Percentiles rank a stretch among this genome's conserved stretches.
Evolutionary conservation across 2,888 invertebrate species (phyloP).

Genomic region (Pedicia rivosa): DNA sequence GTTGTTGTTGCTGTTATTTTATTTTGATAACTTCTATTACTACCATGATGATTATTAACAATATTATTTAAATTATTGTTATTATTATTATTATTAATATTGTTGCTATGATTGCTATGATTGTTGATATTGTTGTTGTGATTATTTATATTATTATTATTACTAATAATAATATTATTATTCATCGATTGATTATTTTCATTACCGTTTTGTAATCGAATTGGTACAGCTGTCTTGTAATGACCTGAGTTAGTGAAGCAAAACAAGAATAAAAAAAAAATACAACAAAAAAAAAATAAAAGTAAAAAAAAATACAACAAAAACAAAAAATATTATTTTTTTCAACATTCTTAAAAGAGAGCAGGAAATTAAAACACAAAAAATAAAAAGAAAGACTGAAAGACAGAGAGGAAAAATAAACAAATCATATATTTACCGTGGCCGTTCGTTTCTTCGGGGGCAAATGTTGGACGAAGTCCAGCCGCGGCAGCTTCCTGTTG

Average conservation of each 20-base stretch:
- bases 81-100: background rate
- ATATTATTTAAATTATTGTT: constrained; percentile 8
- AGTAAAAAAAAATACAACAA: constrained; percentile 8
- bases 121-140: constrained; percentile 10
- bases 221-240: constrained; percentile 30
- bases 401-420: too few relatives aligned
- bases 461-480: constrained; percentile 11
- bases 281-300: constrained; percentile 7
- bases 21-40: background rate
- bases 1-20: constrained; percentile 5
- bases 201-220: constrained; percentile 24
- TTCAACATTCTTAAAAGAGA: too few relatives aligned
- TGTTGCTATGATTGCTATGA: constrained; percentile 8
- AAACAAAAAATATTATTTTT: too few relatives aligned
- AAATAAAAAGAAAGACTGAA: too few relatives aligned
- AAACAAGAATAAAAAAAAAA: constrained; percentile 7
- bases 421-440: constrained; percentile 23
- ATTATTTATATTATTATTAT: constrained; percentile 15
- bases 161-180: constrained; percentile 21
- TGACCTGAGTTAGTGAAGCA: constrained; percentile 19
- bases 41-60: background rate
- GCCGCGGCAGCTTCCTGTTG: constrained; percentile 48
- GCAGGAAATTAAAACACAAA: too few relatives aligned
- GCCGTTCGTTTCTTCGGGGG: constrained; percentile 23
- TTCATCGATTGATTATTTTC: constrained; percentile 12